phyloP scores from a whole-genome alignment of 2,797 vertebrate species.

The Ficedula albicollis region DNA sequence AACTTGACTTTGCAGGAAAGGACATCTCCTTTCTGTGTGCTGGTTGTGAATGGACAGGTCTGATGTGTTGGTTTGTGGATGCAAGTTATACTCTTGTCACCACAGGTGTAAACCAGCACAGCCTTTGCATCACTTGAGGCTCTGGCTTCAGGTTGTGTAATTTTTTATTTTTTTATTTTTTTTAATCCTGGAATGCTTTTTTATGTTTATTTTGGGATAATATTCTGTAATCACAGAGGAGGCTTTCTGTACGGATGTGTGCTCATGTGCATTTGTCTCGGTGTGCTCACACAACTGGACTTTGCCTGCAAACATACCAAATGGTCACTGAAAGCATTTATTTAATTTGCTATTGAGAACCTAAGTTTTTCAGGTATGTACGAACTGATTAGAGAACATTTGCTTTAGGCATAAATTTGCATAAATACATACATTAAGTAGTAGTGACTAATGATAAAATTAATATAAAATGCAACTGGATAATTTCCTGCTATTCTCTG shows the following conservation, averaged over 20 bases:
- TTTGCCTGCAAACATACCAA: background rate
- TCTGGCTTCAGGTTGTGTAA: background rate
- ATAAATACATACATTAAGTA: conserved; percentile 24
- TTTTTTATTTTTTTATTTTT: background rate
- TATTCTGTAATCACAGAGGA: background rate
- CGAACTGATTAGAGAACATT: conserved; percentile 31
- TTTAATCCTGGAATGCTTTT: background rate
- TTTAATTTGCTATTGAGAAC: conserved; percentile 7
- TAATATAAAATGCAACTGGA: conserved; percentile 23
- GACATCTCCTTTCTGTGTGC: background rate
- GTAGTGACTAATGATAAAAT: conserved; percentile 30
- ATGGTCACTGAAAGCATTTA: background rate
- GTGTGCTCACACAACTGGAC: background rate
- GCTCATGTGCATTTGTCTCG: fast-evolving
- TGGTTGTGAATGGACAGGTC: background rate
- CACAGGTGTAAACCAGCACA: background rate
- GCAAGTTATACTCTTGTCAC: background rate
- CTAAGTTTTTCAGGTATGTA: background rate
- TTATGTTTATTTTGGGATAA: background rate
- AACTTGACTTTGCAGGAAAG: background rate
- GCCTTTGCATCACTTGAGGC: background rate
- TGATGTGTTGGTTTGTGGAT: background rate
- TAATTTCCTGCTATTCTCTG: conserved; percentile 31
- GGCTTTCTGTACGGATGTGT: fast-evolving
- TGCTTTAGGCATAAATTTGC: conserved; percentile 35